phyloP scores from a whole-genome alignment of 2,888 invertebrate species.

The Pristionchus mayeri region DNA sequence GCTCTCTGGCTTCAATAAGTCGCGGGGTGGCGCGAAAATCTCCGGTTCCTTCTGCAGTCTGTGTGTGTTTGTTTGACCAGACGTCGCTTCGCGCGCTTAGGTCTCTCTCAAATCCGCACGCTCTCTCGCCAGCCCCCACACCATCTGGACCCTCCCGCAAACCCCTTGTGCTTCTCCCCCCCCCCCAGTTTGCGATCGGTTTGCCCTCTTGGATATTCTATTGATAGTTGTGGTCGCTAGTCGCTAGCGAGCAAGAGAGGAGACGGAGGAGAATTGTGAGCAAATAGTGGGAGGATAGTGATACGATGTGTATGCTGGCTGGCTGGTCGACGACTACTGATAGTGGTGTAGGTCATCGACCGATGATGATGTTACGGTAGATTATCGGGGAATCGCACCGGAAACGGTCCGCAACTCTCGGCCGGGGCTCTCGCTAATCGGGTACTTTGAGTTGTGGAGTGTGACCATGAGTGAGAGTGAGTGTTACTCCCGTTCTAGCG shows the following conservation, averaged over 20 bases:
- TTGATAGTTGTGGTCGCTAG: background rate
- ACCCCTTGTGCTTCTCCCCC: no score
- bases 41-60: background rate
- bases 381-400: no score
- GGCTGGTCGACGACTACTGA: background rate
- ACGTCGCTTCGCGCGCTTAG: background rate
- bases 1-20: background rate
- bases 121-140: background rate
- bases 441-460: background rate
- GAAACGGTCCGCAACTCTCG: no score
- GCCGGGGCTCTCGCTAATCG: background rate
- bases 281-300: background rate
- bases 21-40: background rate
- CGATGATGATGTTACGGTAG: no score
- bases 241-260: background rate
- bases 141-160: background rate
- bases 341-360: background rate
- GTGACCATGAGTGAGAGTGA: background rate
- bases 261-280: background rate
- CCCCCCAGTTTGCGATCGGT: background rate
- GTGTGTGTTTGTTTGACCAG: background rate
- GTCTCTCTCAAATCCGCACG: background rate
- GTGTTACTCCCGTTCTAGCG: background rate
- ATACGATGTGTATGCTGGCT: background rate
- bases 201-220: background rate